These are phyloP conservation scores for Mellivora capensis DNA, from an alignment of 2,113 vertebrate species.

Conservation along the genomic window DNA sequence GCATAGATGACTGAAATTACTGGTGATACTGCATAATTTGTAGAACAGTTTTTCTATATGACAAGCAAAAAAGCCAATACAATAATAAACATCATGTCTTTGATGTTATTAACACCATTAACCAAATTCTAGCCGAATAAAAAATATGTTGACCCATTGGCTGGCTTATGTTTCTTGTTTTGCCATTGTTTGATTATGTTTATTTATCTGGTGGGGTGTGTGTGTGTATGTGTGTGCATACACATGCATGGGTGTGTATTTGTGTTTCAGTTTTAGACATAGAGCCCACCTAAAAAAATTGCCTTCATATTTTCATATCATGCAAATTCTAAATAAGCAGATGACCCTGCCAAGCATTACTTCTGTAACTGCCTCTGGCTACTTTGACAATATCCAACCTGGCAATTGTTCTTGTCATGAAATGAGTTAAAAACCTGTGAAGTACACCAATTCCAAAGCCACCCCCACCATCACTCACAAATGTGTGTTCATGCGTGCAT, in stretches of 20 bases:
- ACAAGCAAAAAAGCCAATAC: background rate
- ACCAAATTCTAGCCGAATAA: background rate
- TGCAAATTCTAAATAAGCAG: background rate
- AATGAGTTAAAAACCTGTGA: background rate
- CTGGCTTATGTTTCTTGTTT: background rate
- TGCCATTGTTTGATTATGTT: background rate
- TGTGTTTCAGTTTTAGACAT: background rate
- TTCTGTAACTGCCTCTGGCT: background rate
- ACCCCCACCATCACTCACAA: background rate
- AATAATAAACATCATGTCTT: background rate
- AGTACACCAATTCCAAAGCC: background rate
- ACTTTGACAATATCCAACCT: background rate
- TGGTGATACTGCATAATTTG: background rate
- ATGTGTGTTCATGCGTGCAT: background rate
- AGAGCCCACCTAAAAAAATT: background rate
- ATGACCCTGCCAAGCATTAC: background rate
- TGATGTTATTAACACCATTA: background rate
- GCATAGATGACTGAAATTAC: background rate
- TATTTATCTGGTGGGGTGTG: background rate
- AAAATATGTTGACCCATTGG: background rate
- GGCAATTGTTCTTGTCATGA: background rate
- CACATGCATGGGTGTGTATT: background rate
- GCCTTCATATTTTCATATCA: background rate
- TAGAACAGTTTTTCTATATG: background rate
- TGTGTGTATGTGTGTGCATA: background rate